These are phyloP conservation scores for Turritopsis rubra DNA, from an alignment of 30 jellyfish, hydroid and myxozoan genomes.

Conservation along the genomic window DNA sequence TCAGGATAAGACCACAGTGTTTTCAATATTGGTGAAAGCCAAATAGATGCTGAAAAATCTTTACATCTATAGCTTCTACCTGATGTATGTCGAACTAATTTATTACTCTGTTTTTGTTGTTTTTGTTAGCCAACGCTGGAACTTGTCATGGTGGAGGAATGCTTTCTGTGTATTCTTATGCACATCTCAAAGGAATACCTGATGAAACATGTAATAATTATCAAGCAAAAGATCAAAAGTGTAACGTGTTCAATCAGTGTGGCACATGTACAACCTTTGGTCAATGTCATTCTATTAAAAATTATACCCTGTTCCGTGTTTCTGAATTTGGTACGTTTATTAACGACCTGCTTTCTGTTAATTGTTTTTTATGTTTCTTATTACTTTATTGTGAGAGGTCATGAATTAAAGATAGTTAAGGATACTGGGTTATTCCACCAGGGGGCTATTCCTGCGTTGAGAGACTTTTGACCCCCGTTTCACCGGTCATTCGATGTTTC, in stretches of 20 bases:
- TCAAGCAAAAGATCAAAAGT: slow-evolving; percentile 83
- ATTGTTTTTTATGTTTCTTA: not conserved
- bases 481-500: too few relatives aligned
- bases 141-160: slow-evolving; percentile 97
- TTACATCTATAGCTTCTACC: not conserved
- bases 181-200: slow-evolving; percentile 74
- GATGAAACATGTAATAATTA: slow-evolving; percentile 94
- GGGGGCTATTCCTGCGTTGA: too few relatives aligned
- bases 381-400: not conserved
- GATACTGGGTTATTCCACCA: too few relatives aligned
- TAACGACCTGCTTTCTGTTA: not conserved
- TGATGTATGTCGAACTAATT: not conserved
- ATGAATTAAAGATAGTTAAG: too few relatives aligned
- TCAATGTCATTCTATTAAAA: slow-evolving; percentile 48
- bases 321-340: slow-evolving; percentile 63
- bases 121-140: slow-evolving; percentile 66
- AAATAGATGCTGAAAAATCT: not conserved
- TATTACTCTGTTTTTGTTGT: not conserved
- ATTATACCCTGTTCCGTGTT: slow-evolving; percentile 55
- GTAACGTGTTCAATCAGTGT: slow-evolving; percentile 72
- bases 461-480: too few relatives aligned
- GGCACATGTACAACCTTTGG: slow-evolving; percentile 88
- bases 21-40: too few relatives aligned
- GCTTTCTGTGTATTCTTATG: slow-evolving; percentile 66
- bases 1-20: too few relatives aligned